Evolutionary conservation across 1,140 invertebrate genomes (phyloP).

Genomic region (Octopus bimaculoides): DNA sequence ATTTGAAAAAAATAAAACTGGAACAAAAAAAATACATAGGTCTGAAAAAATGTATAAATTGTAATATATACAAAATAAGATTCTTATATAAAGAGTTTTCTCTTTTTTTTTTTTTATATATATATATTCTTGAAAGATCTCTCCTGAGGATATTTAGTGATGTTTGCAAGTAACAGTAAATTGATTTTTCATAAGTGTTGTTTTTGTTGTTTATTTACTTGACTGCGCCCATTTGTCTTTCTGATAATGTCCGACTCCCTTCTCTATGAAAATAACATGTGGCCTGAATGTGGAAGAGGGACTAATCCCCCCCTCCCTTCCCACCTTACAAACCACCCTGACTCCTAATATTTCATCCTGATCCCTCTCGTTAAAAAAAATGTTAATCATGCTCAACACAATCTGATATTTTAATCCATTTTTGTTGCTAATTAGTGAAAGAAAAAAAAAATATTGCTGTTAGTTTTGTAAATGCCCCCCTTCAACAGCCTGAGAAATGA

Average conservation of each 20-base stretch:
- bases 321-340: neutral
- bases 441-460: too few species aligned
- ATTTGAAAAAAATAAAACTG: neutral
- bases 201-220: conserved; percentile 7
- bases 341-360: neutral
- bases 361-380: neutral
- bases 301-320: neutral
- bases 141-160: conserved; percentile 7
- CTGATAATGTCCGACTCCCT: too few species aligned
- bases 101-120: neutral
- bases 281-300: too few species aligned
- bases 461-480: too few species aligned
- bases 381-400: too few species aligned
- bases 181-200: conserved; percentile 10
- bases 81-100: neutral
- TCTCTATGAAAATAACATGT: too few species aligned
- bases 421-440: too few species aligned
- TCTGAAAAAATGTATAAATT: conserved; percentile 1
- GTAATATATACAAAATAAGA: conserved; percentile 8
- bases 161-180: conserved; percentile 7
- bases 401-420: too few species aligned
- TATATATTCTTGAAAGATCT: conserved; percentile 8
- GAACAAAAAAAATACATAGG: neutral
- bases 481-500: too few species aligned
- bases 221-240: too few species aligned